Evolutionary conservation across 2,888 invertebrate genomes (phyloP), one percentile per base, ranked within the genome.

Genomic region (Eupithecia subfuscata): DNA sequence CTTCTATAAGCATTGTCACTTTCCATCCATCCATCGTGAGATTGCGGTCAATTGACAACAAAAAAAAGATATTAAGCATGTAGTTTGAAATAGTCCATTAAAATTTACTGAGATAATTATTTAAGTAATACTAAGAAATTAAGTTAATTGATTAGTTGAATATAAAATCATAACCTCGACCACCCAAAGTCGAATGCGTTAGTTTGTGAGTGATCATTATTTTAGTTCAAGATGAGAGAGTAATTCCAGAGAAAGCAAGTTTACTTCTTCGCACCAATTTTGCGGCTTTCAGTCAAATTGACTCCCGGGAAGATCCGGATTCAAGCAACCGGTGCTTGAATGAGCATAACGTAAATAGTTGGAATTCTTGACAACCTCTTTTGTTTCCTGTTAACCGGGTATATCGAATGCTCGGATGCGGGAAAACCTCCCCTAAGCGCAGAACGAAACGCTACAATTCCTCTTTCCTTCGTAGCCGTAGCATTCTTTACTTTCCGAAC

Each of bases 401-500:
- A 80, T 78, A 84, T 89, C 93, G 92, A 94, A 95, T 95, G 89
- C 90, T 90, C 92, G 87, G 92, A 91, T 95, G 95, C 93, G 95
- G 93, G 95, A 95, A 95, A 93, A 92, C 89, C 91, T 91, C 86
- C 93, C 90, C 88, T 91, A 92, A 89, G 89, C 88, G 88, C 86
- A 84, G 82, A 85, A 87, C 85, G 79, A 77, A 78, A 80, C 74
- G 37, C 82, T 82, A n/a, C 71, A 74, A 78, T 71, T 72, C 74
- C 67, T 69, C 71, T 71, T 65, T 25, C 22, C 52, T 74, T 75
- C 70, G 25, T 70, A 67, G 69, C 37, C 37, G 7, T 67, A 37
- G 30, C 56, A 65, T 74, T 37, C 67, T 68, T 65, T 34, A 70
- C 48, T 60, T 37, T 69, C 73, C 70, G 1, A 7, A 14, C 16